Evolutionary conservation across 2,888 invertebrate species (phyloP), one percentile per base, ranked within the genome.

Genomic region (Nomada ruficornis): DNA sequence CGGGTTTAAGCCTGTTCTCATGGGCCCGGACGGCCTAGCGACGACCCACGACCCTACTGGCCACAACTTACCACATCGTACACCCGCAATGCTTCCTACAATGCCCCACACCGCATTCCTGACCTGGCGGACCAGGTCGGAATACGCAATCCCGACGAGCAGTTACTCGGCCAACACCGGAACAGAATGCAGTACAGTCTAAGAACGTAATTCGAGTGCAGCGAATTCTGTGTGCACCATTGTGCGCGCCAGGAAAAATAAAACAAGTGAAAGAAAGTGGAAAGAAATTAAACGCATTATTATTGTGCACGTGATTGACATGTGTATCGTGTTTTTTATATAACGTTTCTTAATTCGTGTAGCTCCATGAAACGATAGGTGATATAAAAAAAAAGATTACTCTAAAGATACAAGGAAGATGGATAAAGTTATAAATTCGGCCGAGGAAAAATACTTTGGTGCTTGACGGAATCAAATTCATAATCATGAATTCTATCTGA

Each of bases 41-140:
- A 88, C 90, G 92, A 93, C 93, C 93, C 92, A 87, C 89, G 93
- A 93, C 93, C 93, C 88, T 85, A 84, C 85, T 80, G 89, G 90
- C 91, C 88, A 91, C 92, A 93, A 92, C 90, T 93, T 92, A 93
- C 91, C 87, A 84, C 86, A 81, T 85, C 86, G 85, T 89, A 89
- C 90, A 89, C 90, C 89, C 89, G 90, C 90, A 81, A 87, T 86
- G 87, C 89, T 90, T 88, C 89, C 89, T 83, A 84, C 87, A 84
- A 85, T 89, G 80, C 82, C 77, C 82, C 64, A 77, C 84, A 59
- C 65, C 74, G 87, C 88, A 88, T 89, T 90, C 87, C 85, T 89
- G 90, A 90, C 91, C 90, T 84, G 82, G 77, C 80, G 82, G 85
- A 88, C 88, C 85, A 84, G 83, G 80, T 87, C 85, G 89, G 92